Conservation (phyloP, 2,113 vertebrate genomes). For the Condylura cristata region DNA sequence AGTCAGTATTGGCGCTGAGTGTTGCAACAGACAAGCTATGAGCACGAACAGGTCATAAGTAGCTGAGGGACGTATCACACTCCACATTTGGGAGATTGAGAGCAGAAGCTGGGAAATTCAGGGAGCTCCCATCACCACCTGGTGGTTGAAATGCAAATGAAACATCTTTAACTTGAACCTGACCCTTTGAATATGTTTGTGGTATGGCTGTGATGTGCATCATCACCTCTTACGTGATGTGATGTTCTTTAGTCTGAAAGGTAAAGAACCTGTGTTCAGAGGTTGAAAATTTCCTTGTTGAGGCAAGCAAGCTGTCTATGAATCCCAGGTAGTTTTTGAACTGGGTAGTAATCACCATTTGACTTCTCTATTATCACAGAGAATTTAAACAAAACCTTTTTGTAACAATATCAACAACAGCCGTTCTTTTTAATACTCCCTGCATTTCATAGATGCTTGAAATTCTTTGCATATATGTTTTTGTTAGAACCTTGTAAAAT, state of each 20-base stretch:
- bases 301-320: no score
- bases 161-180: background rate
- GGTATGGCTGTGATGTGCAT: background rate
- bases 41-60: fast-evolving
- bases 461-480: background rate
- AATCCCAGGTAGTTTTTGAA: background rate
- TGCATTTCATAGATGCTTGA: background rate
- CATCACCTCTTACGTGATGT: background rate
- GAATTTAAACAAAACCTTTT: slow-evolving; percentile 5
- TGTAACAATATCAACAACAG: background rate
- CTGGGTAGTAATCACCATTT: background rate
- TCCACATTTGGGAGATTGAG: fast-evolving
- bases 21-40: background rate
- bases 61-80: background rate
- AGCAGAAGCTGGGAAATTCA: background rate
- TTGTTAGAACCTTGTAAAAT: background rate
- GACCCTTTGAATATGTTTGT: background rate
- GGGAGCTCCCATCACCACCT: background rate
- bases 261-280: background rate
- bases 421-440: background rate
- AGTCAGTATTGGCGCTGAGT: background rate
- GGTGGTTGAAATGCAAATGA: background rate
- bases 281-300: background rate
- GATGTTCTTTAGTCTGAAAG: background rate
- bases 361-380: background rate